Percentiles rank a stretch among this genome's conserved stretches.
Conservation (phyloP, 2,797 vertebrate species). For the Florisuga fusca region DNA sequence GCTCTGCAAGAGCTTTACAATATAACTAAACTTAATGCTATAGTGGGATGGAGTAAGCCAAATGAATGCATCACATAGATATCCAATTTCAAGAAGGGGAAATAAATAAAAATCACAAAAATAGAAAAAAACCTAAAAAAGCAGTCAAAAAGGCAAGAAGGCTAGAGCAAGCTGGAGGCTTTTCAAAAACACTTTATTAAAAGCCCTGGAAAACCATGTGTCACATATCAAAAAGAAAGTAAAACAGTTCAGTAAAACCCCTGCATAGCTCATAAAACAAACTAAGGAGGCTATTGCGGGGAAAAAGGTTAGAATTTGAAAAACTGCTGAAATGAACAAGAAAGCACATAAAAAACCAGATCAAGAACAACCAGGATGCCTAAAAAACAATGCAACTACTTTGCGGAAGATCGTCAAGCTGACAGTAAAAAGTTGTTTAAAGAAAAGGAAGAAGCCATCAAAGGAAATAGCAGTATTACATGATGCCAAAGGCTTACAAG, state of each 20-base stretch:
- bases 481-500: not conserved
- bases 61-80: constrained; percentile 36
- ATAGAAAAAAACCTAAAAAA: constrained; percentile 17
- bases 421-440: not conserved
- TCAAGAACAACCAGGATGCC: not conserved
- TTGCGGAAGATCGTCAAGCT: not conserved
- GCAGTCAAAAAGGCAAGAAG: constrained; percentile 30
- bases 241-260: not conserved
- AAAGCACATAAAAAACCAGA: not conserved
- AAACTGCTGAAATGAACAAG: not conserved
- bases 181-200: constrained; percentile 37
- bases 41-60: not conserved
- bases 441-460: not conserved
- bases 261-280: not conserved
- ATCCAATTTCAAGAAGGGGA: constrained; percentile 19
- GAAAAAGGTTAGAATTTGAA: not conserved
- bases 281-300: not conserved
- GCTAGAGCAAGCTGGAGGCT: constrained; percentile 33
- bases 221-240: constrained; percentile 7
- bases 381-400: not conserved
- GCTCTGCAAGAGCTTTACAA: not conserved
- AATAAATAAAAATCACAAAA: constrained; percentile 18
- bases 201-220: not conserved
- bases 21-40: not conserved
- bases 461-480: not conserved